These are phyloP conservation scores for Mus caroli DNA, from an alignment of 2,797 vertebrate species.

Conservation along the genomic window DNA sequence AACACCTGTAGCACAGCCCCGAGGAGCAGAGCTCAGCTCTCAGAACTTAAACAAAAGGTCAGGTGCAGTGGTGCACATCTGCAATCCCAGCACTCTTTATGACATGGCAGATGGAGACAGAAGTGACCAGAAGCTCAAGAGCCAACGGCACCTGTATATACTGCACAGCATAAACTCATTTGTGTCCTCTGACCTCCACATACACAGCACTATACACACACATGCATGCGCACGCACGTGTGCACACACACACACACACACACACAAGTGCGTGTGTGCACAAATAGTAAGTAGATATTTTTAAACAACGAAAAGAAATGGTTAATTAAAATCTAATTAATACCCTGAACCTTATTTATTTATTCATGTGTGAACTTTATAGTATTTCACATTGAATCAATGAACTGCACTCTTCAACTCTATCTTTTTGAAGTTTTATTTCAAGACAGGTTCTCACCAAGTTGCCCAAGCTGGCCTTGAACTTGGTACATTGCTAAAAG, in stretches of 20 bases:
- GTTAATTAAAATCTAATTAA: slow-evolving; percentile 26
- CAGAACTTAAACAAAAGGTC: not conserved
- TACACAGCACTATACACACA: not conserved
- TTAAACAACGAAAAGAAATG: slow-evolving; percentile 4
- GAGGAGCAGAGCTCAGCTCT: too few relatives aligned
- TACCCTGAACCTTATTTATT: not conserved
- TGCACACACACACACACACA: not conserved
- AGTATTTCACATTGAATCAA: not conserved
- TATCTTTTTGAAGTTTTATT: not conserved
- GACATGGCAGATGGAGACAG: not conserved
- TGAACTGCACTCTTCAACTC: not conserved
- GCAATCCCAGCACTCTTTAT: not conserved
- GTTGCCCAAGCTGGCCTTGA: not conserved
- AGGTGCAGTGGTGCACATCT: not conserved
- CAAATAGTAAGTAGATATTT: not conserved
- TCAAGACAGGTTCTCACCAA: not conserved
- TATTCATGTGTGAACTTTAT: not conserved
- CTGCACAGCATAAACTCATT: not conserved
- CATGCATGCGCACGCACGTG: not conserved
- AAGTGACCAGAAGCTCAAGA: not conserved
- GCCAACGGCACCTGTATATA: not conserved
- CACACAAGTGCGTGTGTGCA: too few relatives aligned
- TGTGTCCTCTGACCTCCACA: not conserved
- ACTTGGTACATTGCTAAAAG: not conserved
- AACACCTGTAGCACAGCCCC: not conserved